Evolutionary conservation across 2,888 invertebrate species (phyloP), one percentile per base, ranked within the genome.

Genomic region (Scaptomyza cyrtandrae): DNA sequence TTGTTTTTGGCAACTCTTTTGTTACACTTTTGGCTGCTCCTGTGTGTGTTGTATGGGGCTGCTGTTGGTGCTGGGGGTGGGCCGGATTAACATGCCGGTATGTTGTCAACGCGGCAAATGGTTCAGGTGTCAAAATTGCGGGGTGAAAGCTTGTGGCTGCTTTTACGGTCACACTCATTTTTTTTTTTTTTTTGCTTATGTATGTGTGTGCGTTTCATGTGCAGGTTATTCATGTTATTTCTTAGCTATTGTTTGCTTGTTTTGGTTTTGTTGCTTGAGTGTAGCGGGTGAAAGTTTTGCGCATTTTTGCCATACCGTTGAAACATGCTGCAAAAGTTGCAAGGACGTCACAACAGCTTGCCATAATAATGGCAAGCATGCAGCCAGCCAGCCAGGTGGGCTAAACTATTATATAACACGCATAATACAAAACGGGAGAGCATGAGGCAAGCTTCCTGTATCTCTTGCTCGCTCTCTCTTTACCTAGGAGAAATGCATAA

Each of bases 51-150:
- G 65, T 13, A 46, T 16, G 41, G 50, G 39, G 52, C n/a, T 46
- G 41, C 29, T 46, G 49, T 46, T 58, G 57, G 48, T 49, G 55
- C 41, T 9, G 10, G 41, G 56, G 46, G 49, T 46, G 43, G 29
- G 53, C 48, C 57, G 75, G 74, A 73, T 75, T 73, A 78, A 73
- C 74, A 78, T 68, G 60, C 63, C 68, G 84, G 68, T 73, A 65
- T 61, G 80, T 82, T 82, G 88, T 82, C 82, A 87, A 79, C 82
- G 79, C 82, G 67, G 82, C 63, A 71, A 85, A 76, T 73, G 83
- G 88, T 87, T 74, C 69, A 83, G 88, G 83, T 83, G 83, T 88
- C 86, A 86, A 87, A 83, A 86, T 74, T 82, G 75, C 64, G 77
- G 70, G 86, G 67, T 65, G 65, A 76, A 82, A 88, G 75, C 80